phyloP scores from a whole-genome alignment of 2,113 vertebrate genomes.

The human (Homo sapiens) region GRCh38 chr3:156323501-156324000 shows the following conservation, averaged over 20 bases:
- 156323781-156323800: background rate
- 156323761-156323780: background rate
- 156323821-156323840: background rate
- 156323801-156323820: background rate
- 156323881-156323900: constrained; percentile 12
- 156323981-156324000: background rate
- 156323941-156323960: background rate
- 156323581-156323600: background rate
- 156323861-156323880: background rate
- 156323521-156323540: constrained; percentile 22
- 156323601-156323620: constrained; percentile 17
- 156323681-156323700: background rate
- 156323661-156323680: background rate
- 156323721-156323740: background rate
- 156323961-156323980: background rate
- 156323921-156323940: background rate
- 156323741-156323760: background rate
- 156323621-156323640: constrained; percentile 4
- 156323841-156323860: background rate
- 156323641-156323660: constrained; percentile 50
- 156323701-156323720: background rate
- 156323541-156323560: background rate
- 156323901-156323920: background rate
- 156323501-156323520: background rate
- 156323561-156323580: background rate